phyloP scores from a whole-genome alignment of 1,140 invertebrate genomes.

The Gryon sp. region DNA sequence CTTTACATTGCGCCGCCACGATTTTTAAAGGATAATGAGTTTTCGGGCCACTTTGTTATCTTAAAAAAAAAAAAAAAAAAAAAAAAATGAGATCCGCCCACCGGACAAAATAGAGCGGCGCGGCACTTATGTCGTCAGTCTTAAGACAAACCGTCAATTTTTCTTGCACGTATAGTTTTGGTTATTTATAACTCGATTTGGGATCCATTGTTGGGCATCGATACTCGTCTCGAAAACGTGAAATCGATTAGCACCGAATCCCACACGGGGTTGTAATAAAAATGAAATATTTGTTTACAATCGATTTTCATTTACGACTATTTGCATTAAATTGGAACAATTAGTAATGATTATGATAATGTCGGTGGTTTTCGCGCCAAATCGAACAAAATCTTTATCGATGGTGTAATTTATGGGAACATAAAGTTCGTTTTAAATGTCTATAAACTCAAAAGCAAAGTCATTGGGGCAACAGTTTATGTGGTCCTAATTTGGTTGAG shows the following conservation, averaged over 20 bases:
- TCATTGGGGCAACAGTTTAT: not conserved
- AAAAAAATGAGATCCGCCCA: slow-evolving; percentile 64
- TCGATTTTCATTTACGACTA: slow-evolving; percentile 15
- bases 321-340: slow-evolving; percentile 19
- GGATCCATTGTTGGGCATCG: slow-evolving; percentile 15
- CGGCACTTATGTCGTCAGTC: slow-evolving; percentile 32
- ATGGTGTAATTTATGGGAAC: slow-evolving; percentile 16
- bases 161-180: slow-evolving; percentile 15
- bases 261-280: slow-evolving; percentile 30
- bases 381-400: no score
- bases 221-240: slow-evolving; percentile 1
- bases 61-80: slow-evolving; percentile 51
- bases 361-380: no score
- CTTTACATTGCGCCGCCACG: slow-evolving; percentile 23
- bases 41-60: slow-evolving; percentile 59
- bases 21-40: slow-evolving; percentile 74
- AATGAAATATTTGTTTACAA: slow-evolving; percentile 47
- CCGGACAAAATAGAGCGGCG: slow-evolving; percentile 49
- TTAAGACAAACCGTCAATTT: slow-evolving; percentile 43
- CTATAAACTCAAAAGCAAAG: slow-evolving; percentile 14
- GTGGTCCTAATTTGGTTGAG: slow-evolving; percentile 2
- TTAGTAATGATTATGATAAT: not conserved
- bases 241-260: slow-evolving; percentile 28
- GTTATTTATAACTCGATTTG: slow-evolving; percentile 40
- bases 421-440: slow-evolving; percentile 21